These are phyloP conservation scores for Hydractinia symbiolongicarpus DNA, from an alignment of 30 jellyfish, hydroid and myxozoan genomes.

Conservation along the genomic window DNA sequence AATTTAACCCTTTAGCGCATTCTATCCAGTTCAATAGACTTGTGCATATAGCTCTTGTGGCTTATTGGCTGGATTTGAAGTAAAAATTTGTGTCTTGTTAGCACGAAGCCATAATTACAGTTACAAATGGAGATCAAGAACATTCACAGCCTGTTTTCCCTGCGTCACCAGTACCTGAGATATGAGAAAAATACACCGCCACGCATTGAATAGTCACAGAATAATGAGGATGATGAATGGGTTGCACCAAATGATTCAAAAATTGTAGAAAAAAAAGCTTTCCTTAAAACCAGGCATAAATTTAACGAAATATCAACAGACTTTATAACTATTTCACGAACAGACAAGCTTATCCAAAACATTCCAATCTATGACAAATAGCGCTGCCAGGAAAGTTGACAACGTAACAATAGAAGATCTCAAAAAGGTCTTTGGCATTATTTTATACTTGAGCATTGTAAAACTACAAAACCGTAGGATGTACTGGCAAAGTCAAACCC, in stretches of 20 bases:
- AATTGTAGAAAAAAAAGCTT: neutral
- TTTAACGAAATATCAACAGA: neutral
- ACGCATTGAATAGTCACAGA: too few species aligned
- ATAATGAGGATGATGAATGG: neutral
- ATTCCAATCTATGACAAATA: neutral
- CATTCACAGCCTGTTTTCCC: too few species aligned
- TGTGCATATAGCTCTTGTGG: too few species aligned
- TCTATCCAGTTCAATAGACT: too few species aligned
- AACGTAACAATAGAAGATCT: conserved; percentile 11
- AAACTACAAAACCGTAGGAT: conserved; percentile 17
- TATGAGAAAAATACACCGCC: too few species aligned
- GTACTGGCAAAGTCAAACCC: neutral
- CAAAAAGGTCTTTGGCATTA: conserved; percentile 12
- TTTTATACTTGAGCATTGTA: conserved; percentile 4
- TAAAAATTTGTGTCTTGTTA: too few species aligned
- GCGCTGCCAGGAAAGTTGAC: conserved; percentile 11
- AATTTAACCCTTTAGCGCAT: too few species aligned
- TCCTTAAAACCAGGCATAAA: conserved; percentile 8
- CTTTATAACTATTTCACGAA: neutral
- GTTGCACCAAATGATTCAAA: conserved; percentile 14
- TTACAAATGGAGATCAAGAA: too few species aligned
- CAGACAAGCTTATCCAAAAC: conserved; percentile 3
- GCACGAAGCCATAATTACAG: too few species aligned
- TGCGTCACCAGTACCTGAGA: too few species aligned
- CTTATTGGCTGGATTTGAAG: too few species aligned